Evolutionary conservation across 2,888 invertebrate species (phyloP), one percentile per base, ranked within the genome.

Genomic region (Drosophila nr. fundita): DNA sequence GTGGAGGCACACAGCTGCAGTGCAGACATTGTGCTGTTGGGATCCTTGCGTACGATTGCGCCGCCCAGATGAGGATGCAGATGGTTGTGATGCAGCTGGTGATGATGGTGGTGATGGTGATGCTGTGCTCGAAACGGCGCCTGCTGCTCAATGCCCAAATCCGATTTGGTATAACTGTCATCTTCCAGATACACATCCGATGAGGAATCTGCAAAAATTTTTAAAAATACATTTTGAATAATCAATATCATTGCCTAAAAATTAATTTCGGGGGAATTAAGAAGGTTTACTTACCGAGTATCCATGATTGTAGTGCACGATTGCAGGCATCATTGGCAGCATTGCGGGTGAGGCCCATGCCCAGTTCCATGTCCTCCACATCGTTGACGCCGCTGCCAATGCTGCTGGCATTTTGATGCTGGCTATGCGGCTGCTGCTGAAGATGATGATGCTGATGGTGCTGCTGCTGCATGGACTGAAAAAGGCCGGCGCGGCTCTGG

Each of bases 11-110:
- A 67, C 69, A 95, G 90, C 82, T 95, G 95, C 72, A 95, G 93
- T 0, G 95, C 95, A 0, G 95, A 95, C 95, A 95, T 95, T 36
- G 95, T 95, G 40, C 95, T 95, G 78, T 94, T 95, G 2, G 94
- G 95, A 91, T 95, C 95, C 72, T 95, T 93, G 69, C 95, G 93
- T 93, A 95, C 95, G 32, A 94, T 94, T 6, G 94, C 94, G 30
- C 68, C 76, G 13, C 80, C 80, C 30, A 85, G 59, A 42, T 87
- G 86, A 68, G 87, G 86, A 21, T 74, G 83, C 68, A 77, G 82
- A 53, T 78, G 90, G 60, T 80, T 81, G 40, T 80, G 83, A 60
- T 75, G 83, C 68, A 76, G 83, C 61, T 80, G 91, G 10, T 78
- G 78, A 6, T 74, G 74, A 5, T 74, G 84, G 36, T 73, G 89